Base-by-base conservation (phyloP, 2,797 vertebrate species). In the Pyrocephalus nanus region DNA sequence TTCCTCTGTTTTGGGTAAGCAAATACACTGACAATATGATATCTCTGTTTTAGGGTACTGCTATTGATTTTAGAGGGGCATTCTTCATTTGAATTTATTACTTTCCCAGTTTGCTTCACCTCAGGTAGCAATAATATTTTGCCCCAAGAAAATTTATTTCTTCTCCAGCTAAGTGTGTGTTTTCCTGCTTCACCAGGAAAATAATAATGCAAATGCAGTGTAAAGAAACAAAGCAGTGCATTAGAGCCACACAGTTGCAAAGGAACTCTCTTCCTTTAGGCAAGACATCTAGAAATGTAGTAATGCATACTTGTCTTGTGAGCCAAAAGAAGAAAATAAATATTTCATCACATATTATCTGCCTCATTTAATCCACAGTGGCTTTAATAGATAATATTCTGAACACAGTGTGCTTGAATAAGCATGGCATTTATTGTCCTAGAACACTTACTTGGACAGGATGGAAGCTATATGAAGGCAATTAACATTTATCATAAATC, bases 401-500 rank as follows among this genome's bases (percentile, higher is more conserved):
- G 91, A 81, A 96, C 89, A 88, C n/a, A 81, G 11, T 80, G 45
- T 58, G 86, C 75, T 96, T 88, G 51, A 95, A 77, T 74, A 80
- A 96, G 79, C 62, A 4, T 93, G 92, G 86, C 78, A 96, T 97
- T 97, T 97, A 92, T 74, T 96, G 86, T 94, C 81, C 85, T 95
- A 83, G 48, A 96, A 85, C 51, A 88, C 54, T 90, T 74, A 93
- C 64, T 75, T 90, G 90, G 90, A 94, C 91, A 96, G 87, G 53
- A 69, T 92, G 81, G 53, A 95, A 97, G 87, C 89, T 73, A 92
- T 90, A 93, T 87, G 66, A 96, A 95, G 61, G 88, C 95, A 97
- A 97, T 97, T 97, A 97, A 88, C 88, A 97, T 97, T 97, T 97
- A 86, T 93, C 88, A 97, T 96, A 96, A 96, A 96, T 97, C 95